Conservation (phyloP, 2,797 vertebrate genomes). For the Coregonus suidteri region DNA sequence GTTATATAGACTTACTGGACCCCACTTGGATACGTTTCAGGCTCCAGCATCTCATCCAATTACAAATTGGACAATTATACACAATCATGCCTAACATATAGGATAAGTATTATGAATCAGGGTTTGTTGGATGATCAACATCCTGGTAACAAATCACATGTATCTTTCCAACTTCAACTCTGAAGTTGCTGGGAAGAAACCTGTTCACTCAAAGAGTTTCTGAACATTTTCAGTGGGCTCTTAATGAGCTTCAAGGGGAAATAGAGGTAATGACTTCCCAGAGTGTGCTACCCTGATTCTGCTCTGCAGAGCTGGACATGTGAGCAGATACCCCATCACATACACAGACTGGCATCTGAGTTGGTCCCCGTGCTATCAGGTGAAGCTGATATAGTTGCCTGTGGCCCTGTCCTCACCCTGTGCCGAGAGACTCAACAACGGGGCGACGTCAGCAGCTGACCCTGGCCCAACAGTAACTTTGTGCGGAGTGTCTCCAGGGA, state of each 20-base stretch:
- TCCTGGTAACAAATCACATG: background rate
- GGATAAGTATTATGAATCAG: background rate
- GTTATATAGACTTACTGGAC: background rate
- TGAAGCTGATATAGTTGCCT: no score
- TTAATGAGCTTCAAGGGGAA: background rate
- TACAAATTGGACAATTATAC: no score
- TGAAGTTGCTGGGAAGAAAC: background rate
- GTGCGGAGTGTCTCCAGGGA: constrained; percentile 76
- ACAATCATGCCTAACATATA: no score
- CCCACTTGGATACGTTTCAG: background rate
- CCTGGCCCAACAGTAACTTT: constrained; percentile 75
- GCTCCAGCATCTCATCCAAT: no score
- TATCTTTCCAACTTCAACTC: background rate
- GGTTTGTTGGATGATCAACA: background rate
- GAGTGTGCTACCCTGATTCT: background rate
- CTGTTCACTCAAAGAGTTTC: background rate
- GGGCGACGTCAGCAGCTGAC: constrained; percentile 78
- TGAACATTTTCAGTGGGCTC: background rate
- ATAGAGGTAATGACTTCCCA: background rate
- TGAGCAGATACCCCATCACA: background rate
- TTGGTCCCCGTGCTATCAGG: constrained; percentile 60
- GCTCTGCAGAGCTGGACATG: background rate
- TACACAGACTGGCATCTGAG: background rate
- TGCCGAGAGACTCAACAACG: constrained; percentile 80
- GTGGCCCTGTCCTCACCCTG: constrained; percentile 71